Evolutionary conservation across 2,888 invertebrate species (phyloP).

Genomic region (Tanaodytes sp.): DNA sequence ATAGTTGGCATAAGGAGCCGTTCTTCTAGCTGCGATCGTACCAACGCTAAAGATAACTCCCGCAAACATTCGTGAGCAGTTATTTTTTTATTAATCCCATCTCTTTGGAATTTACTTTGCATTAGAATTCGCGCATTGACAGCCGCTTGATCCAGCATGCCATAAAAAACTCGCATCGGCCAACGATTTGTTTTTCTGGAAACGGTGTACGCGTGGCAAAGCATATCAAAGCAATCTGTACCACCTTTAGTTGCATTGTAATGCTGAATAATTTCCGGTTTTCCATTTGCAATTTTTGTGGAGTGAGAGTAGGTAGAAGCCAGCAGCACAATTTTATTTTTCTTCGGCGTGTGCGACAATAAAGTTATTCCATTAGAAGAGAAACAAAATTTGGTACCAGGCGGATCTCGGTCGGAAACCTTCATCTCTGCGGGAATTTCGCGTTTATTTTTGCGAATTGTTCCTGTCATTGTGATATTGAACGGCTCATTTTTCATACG

Average conservation of each 20-base stretch:
- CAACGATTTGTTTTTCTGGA: conserved; percentile 3
- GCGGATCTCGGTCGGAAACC: conserved; percentile 20
- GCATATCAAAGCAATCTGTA: background rate
- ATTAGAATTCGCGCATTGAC: conserved; percentile 2
- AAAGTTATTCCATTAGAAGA: conserved; percentile 19
- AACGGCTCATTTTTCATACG: conserved; percentile 31
- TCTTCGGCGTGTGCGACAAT: conserved; percentile 35
- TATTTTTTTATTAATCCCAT: background rate
- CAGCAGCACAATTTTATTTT: conserved; percentile 42
- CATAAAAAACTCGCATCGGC: conserved; percentile 4
- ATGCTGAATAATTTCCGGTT: background rate
- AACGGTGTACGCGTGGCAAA: background rate
- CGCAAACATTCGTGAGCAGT: background rate
- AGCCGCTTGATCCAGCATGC: conserved; percentile 4
- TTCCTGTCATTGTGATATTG: conserved; percentile 46
- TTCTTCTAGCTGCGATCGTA: background rate
- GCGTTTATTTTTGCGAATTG: conserved; percentile 51
- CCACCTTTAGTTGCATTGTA: conserved; percentile 11
- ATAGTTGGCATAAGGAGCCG: background rate
- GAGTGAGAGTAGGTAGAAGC: background rate
- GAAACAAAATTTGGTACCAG: conserved; percentile 33
- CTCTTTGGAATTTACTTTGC: background rate
- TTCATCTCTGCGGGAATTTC: conserved; percentile 48
- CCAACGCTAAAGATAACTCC: background rate
- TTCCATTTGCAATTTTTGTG: background rate